Percentiles rank a stretch among this genome's conserved stretches.
phyloP scores from a whole-genome alignment of 2,113 vertebrate species.

The Lepus timidus region DNA sequence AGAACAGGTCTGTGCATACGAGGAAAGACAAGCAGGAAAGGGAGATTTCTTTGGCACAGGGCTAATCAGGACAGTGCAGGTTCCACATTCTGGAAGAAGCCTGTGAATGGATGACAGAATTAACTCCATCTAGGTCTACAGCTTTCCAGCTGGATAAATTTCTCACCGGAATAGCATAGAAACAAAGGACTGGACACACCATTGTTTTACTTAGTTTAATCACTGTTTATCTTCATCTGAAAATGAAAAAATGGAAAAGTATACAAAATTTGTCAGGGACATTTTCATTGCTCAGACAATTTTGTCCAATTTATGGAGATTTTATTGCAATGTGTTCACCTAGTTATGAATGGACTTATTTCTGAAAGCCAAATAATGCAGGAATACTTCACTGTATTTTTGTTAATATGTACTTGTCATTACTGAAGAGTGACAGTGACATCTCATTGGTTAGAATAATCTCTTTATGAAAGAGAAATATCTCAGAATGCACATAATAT shows the following conservation, averaged over 20 bases:
- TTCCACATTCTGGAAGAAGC: not conserved
- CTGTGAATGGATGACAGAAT: not conserved
- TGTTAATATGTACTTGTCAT: not conserved
- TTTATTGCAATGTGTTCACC: not conserved
- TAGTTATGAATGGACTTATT: not conserved
- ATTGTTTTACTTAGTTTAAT: not conserved
- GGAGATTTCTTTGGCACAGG: not conserved
- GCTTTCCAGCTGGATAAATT: not conserved
- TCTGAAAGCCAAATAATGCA: not conserved
- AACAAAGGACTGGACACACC: accelerated
- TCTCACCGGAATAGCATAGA: not conserved
- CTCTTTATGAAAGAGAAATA: not conserved
- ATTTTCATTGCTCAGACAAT: not conserved
- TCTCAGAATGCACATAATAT: not conserved
- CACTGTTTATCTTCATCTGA: not conserved
- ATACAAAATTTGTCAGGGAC: not conserved
- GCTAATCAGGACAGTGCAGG: not conserved
- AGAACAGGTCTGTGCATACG: not conserved
- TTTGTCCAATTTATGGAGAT: not conserved
- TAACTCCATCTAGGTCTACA: not conserved
- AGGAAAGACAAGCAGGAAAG: not conserved
- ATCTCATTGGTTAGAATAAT: not conserved
- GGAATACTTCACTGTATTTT: not conserved
- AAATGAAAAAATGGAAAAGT: not conserved
- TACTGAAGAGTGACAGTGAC: not conserved